Base-by-base conservation (phyloP, 2,888 invertebrate species). In the Conus canariensis region DNA sequence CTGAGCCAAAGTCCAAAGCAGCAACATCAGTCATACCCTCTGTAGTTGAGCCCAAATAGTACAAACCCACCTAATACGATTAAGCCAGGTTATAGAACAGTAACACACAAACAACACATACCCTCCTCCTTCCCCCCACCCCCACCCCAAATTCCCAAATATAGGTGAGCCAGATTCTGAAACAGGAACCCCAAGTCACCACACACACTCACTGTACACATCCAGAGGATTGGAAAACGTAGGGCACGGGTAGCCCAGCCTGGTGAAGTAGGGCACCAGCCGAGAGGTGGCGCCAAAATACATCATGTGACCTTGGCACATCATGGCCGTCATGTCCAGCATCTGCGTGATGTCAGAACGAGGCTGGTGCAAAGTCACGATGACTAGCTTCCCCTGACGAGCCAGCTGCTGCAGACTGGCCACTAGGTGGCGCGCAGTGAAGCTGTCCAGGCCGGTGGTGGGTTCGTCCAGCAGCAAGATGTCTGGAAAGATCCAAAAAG, bases 241-340 rank as follows among this genome's bases (percentile, higher is more conserved):
- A 0, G 99, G 99, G 96, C 99, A 99, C 0, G 99, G 99, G 96
- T 99, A 99, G 10, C 99, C 99, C 93, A 99, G 98, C 92, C 98
- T 98, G 89, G 98, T 98, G 96, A 99, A 99, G 96, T 99, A 99
- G 95, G 99, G 98, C 92, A 99, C 97, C 97, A 99, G 98, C 94
- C 98, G 98, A 88, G 98, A 97, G 0, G 99, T 88, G 83, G 90
- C 91, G 92, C 97, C 97, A 85, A 95, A 96, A 92, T 96, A 97
- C 10, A 99, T 98, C 64, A 99, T 98, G 94, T 99, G 96, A 67
- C 97, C 95, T 58, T 90, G 83, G n/a, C 93, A 93, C 91, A 95
- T 91, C 19, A 95, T 91, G 19, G 93, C 94, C 8, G 95, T 90
- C 83, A 93, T 92, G 90, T 95, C 95, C 89, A 95, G 93, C 92